A percentile compares a stretch with the other conserved stretches of the same genome.
phyloP scores from a whole-genome alignment of 2,888 invertebrate genomes.

The Aromia moschata region DNA sequence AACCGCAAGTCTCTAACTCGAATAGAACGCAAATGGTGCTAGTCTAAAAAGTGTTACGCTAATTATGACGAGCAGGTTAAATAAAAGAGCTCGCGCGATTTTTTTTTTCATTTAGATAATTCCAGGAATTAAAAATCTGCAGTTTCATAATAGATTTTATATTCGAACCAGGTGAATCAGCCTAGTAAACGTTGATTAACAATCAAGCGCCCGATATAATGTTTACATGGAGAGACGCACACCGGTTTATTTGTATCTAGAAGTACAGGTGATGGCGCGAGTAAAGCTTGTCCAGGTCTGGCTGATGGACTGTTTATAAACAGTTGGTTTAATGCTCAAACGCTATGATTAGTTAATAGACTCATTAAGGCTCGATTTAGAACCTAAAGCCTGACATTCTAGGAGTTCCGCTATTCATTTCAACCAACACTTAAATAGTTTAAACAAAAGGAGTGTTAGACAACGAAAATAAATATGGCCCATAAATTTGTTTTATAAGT shows the following conservation, averaged over 20 bases:
- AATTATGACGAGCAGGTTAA: too few relatives aligned
- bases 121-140: background rate
- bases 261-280: slow-evolving; percentile 28
- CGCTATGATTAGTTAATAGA: slow-evolving; percentile 62
- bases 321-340: slow-evolving; percentile 59
- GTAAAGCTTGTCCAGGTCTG: slow-evolving; percentile 29
- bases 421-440: slow-evolving; percentile 4
- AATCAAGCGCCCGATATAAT: slow-evolving; percentile 14
- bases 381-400: slow-evolving; percentile 29
- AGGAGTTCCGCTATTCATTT: slow-evolving; percentile 11
- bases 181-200: slow-evolving; percentile 9
- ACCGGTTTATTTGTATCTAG: slow-evolving; percentile 31
- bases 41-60: too few relatives aligned
- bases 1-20: too few relatives aligned
- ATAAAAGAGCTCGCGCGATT: too few relatives aligned
- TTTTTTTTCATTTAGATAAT: background rate
- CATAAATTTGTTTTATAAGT: background rate
- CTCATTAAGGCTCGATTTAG: slow-evolving; percentile 59
- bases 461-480: slow-evolving; percentile 2
- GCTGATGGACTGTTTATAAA: slow-evolving; percentile 54
- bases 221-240: slow-evolving; percentile 16
- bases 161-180: background rate
- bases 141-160: background rate
- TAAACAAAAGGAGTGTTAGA: slow-evolving; percentile 7
- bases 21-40: too few relatives aligned